Evolutionary conservation across 2,888 invertebrate species (phyloP).

Genomic region (Eustalomyia histrio): DNA sequence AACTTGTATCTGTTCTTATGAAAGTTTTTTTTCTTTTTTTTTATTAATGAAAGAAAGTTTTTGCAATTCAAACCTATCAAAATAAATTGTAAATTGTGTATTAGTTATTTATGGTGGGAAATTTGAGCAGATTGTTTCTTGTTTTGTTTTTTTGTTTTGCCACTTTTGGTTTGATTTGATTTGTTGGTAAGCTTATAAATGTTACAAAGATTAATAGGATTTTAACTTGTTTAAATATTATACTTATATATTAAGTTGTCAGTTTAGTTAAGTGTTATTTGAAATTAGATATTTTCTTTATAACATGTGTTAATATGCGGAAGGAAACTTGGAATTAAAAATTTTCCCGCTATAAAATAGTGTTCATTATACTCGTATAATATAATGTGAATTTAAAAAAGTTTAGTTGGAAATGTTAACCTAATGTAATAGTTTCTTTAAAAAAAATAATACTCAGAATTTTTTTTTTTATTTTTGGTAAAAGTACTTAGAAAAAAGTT

Average conservation of each 20-base stretch:
- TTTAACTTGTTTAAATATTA: conserved; percentile 22
- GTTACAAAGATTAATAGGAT: conserved; percentile 49
- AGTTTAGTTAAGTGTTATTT: neutral
- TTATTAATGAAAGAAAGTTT: conserved; percentile 61
- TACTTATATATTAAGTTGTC: neutral
- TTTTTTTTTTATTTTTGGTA: too few species aligned
- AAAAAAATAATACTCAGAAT: too few species aligned
- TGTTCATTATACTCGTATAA: too few species aligned
- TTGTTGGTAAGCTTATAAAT: conserved; percentile 9
- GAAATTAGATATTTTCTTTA: neutral
- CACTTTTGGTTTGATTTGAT: neutral
- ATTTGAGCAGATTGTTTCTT: conserved; percentile 50
- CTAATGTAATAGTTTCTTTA: too few species aligned
- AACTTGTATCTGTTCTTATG: conserved; percentile 38
- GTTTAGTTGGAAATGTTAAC: too few species aligned
- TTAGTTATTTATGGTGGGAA: conserved; percentile 53
- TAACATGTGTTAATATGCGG: conserved; percentile 2
- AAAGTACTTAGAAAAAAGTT: too few species aligned
- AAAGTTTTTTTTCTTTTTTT: conserved; percentile 39
- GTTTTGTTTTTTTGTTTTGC: conserved; percentile 8
- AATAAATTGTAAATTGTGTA: conserved; percentile 40
- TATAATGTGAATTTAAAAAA: too few species aligned
- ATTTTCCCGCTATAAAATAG: too few species aligned
- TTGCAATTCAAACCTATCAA: conserved; percentile 50
- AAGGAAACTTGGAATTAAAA: too few species aligned